Percentiles rank a stretch among this genome's conserved stretches.
Evolutionary conservation across 37 sponge, comb jelly and placozoan species (phyloP).

Genomic region (Petrosia ficiformis): DNA sequence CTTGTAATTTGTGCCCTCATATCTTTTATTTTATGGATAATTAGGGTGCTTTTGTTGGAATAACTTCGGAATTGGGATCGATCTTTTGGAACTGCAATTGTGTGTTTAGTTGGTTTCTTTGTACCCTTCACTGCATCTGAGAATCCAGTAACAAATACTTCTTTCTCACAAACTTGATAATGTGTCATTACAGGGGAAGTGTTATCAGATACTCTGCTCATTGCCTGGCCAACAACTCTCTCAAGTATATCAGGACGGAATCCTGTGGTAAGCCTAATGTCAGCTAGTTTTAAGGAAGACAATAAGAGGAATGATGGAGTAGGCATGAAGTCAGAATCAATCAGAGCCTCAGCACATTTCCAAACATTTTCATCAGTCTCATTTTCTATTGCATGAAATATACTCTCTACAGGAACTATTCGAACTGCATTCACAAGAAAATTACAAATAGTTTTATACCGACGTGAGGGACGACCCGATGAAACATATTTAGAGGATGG

Average conservation of each 20-base stretch:
- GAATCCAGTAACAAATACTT: not conserved
- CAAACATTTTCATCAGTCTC: conserved; percentile 21
- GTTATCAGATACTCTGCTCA: not conserved
- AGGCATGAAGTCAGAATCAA: not conserved
- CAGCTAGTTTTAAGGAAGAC: not conserved
- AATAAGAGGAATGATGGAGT: conserved; percentile 7
- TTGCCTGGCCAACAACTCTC: not conserved
- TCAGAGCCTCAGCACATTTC: conserved; percentile 49
- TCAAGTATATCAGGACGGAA: not conserved
- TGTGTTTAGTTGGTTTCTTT: not conserved
- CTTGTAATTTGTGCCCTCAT: not conserved
- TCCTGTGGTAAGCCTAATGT: not conserved
- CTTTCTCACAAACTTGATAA: not conserved
- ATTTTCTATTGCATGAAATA: conserved; percentile 44
- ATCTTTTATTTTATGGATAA: too few relatives aligned
- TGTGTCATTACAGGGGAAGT: not conserved
- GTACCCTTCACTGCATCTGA: not conserved
- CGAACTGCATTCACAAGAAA: conserved; percentile 60
- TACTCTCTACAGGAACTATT: conserved; percentile 62
- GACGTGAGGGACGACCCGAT: not conserved
- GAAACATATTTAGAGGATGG: not conserved
- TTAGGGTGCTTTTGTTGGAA: not conserved
- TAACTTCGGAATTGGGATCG: too few relatives aligned
- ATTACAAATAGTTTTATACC: not conserved
- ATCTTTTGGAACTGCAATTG: not conserved